Evolutionary conservation across 2,797 vertebrate genomes (phyloP).

Genomic region (Vireo griseus): DNA sequence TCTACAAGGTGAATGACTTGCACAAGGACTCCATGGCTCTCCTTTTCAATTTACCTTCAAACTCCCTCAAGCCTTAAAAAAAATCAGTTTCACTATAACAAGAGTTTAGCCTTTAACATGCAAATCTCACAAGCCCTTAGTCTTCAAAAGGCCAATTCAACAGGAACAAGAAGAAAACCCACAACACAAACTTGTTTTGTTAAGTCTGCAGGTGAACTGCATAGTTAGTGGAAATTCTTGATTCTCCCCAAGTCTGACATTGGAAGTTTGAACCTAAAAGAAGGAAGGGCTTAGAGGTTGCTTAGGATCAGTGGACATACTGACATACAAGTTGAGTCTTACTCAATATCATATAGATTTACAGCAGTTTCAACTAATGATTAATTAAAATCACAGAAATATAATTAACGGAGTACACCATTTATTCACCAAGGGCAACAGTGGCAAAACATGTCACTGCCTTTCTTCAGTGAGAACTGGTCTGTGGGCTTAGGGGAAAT

Average conservation of each 20-base stretch:
- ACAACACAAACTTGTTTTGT: not conserved
- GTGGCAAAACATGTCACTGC: not conserved
- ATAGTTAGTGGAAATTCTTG: not conserved
- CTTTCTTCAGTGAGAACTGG: not conserved
- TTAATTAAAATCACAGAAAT: not conserved
- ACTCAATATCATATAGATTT: not conserved
- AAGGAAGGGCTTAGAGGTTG: not conserved
- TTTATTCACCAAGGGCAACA: not conserved
- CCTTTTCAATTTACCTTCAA: slow-evolving; percentile 47
- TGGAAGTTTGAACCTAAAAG: not conserved
- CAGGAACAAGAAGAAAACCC: not conserved
- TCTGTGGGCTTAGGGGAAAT: not conserved
- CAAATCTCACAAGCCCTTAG: slow-evolving; percentile 24
- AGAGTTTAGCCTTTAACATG: slow-evolving; percentile 32
- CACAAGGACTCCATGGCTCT: slow-evolving; percentile 28
- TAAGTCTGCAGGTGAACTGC: not conserved
- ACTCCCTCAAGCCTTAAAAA: slow-evolving; percentile 26
- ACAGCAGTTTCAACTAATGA: not conserved
- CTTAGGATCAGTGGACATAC: not conserved
- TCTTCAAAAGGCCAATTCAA: slow-evolving; percentile 52
- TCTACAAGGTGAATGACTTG: slow-evolving; percentile 59
- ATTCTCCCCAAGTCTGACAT: not conserved
- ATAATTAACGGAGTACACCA: not conserved
- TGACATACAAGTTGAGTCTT: not conserved
- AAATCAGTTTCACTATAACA: slow-evolving; percentile 22